These are phyloP conservation scores for Prinia subflava DNA, from an alignment of 2,113 vertebrate genomes.

Conservation along the genomic window DNA sequence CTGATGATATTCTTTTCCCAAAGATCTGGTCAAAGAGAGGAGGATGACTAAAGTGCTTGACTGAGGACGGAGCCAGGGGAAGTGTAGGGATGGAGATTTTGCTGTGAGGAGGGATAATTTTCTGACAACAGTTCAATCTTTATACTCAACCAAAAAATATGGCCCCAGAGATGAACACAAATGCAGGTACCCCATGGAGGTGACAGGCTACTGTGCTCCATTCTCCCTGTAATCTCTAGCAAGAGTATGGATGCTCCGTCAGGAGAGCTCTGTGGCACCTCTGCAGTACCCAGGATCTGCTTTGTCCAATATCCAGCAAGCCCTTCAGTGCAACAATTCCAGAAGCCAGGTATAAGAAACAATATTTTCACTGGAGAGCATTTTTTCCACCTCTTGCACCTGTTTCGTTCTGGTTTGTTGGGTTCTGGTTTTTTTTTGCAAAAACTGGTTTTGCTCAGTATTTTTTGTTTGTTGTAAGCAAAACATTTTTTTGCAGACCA, in stretches of 20 bases:
- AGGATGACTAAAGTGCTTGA: accelerated
- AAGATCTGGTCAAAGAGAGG: not conserved
- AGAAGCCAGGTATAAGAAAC: not conserved
- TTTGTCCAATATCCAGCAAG: not conserved
- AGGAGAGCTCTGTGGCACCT: not conserved
- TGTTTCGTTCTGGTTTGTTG: not conserved
- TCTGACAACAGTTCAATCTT: not conserved
- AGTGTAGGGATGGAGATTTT: not conserved
- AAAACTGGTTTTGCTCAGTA: not conserved
- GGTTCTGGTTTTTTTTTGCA: not conserved
- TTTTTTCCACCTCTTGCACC: not conserved
- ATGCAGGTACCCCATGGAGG: accelerated
- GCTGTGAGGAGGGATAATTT: not conserved
- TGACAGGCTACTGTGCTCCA: accelerated
- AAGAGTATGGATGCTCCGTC: accelerated
- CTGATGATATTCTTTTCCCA: not conserved
- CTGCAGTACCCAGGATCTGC: not conserved
- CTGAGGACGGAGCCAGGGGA: accelerated
- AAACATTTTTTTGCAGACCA: not conserved
- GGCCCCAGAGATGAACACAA: not conserved
- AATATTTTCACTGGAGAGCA: not conserved
- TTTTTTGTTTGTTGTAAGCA: not conserved
- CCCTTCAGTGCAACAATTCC: not conserved
- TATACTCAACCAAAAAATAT: not conserved
- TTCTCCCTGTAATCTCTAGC: no score